These are phyloP conservation scores for Calosoma granatense DNA, from an alignment of 1,140 invertebrate species.

Conservation along the genomic window DNA sequence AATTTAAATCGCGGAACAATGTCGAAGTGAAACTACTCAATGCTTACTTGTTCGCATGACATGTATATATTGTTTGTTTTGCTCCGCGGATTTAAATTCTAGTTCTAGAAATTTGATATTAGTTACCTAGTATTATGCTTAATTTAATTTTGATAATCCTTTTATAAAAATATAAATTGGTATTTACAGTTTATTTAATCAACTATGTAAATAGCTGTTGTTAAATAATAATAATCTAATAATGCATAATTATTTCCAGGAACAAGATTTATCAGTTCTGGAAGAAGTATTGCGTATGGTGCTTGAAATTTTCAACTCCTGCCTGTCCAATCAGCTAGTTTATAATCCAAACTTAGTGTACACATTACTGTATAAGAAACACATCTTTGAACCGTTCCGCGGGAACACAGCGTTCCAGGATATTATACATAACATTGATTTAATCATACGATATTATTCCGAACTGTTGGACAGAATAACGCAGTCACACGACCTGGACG, in stretches of 20 bases:
- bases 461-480: constrained; percentile 26
- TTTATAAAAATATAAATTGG: no score
- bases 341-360: constrained; percentile 95
- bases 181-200: no score
- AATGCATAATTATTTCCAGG: constrained; percentile 31
- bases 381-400: constrained; percentile 80
- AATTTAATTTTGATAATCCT: no score
- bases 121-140: no score
- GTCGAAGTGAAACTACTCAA: no score
- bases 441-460: constrained; percentile 50
- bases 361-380: constrained; percentile 86
- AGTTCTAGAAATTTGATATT: no score
- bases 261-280: constrained; percentile 85
- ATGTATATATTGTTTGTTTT: no score
- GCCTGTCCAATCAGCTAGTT: constrained; percentile 73
- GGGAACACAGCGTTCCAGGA: constrained; percentile 88
- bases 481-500: constrained; percentile 54
- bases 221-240: constrained; percentile 9
- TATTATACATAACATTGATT: constrained; percentile 92
- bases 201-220: no score
- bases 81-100: no score
- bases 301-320: constrained; percentile 92
- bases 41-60: no score
- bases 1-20: no score
- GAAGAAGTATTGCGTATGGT: constrained; percentile 96